These are phyloP conservation scores for Forficula auricularia DNA, from an alignment of 1,140 invertebrate species.

Conservation along the genomic window DNA sequence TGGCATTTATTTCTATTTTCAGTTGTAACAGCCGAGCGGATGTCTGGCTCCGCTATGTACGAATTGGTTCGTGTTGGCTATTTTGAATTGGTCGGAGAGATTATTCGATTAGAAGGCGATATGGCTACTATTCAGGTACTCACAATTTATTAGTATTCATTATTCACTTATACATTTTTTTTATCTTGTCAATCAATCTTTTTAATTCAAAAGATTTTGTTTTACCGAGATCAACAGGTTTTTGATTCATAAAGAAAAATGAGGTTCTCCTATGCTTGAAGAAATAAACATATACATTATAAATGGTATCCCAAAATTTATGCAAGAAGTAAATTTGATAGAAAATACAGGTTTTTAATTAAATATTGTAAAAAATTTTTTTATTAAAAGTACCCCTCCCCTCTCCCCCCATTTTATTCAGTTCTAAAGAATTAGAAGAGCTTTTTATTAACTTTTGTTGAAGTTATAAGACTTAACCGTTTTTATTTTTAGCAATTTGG, in stretches of 20 bases:
- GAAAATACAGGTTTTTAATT: too few species aligned
- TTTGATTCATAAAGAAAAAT: neutral
- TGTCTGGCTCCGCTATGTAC: slow-evolving; percentile 99
- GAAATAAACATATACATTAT: neutral
- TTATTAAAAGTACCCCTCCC: too few species aligned
- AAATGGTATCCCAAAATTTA: too few species aligned
- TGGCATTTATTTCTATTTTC: slow-evolving; percentile 19
- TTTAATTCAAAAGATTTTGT: neutral
- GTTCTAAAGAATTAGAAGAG: too few species aligned
- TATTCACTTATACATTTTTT: too few species aligned
- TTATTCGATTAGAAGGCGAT: slow-evolving; percentile 96
- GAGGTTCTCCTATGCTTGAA: neutral
- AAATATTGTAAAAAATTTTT: too few species aligned
- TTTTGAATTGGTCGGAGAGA: slow-evolving; percentile 94
- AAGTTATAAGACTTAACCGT: too few species aligned
- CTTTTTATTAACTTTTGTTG: too few species aligned
- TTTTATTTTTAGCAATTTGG: too few species aligned
- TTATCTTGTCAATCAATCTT: neutral
- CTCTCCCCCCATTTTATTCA: too few species aligned
- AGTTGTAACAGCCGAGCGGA: slow-evolving; percentile 98
- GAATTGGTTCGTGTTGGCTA: slow-evolving; percentile 98
- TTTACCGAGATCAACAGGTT: neutral
- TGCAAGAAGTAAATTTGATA: too few species aligned
- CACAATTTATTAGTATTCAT: too few species aligned
- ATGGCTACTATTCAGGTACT: slow-evolving; percentile 96